Evolutionary conservation across 2,888 invertebrate genomes (phyloP).

Genomic region (Agrotis exclamationis): DNA sequence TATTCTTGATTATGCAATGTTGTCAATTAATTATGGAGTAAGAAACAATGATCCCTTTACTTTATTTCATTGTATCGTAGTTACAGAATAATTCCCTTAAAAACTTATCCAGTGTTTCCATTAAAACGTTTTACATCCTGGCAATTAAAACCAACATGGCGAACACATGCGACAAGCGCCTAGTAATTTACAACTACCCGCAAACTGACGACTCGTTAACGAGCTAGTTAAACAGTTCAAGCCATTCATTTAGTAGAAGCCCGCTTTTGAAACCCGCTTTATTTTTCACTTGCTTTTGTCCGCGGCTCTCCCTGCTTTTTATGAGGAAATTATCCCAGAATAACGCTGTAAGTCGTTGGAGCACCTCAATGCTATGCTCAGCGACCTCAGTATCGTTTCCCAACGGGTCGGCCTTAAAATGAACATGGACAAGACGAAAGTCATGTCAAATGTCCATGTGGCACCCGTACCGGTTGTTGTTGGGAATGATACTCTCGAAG

Average conservation of each 20-base stretch:
- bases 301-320: no score
- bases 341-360: no score
- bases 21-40: background rate
- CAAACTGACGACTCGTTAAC: conserved; percentile 60
- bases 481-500: no score
- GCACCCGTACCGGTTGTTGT: no score
- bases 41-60: background rate
- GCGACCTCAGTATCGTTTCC: no score
- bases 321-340: no score
- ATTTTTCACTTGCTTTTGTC: conserved; percentile 39
- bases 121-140: conserved; percentile 1
- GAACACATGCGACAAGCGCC: conserved; percentile 4
- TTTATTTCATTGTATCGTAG: background rate
- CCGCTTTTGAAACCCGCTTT: conserved; percentile 48
- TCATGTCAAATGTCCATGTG: no score
- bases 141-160: conserved; percentile 18
- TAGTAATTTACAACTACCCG: conserved; percentile 53
- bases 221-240: conserved; percentile 60
- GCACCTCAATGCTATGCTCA: no score
- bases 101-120: background rate
- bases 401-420: no score
- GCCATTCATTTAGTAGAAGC: conserved; percentile 56
- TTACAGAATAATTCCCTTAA: no score
- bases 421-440: no score
- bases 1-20: no score